A percentile compares a stretch with the other conserved stretches of the same genome.
phyloP scores from a whole-genome alignment of 2,113 vertebrate species.

The Pionites leucogaster region DNA sequence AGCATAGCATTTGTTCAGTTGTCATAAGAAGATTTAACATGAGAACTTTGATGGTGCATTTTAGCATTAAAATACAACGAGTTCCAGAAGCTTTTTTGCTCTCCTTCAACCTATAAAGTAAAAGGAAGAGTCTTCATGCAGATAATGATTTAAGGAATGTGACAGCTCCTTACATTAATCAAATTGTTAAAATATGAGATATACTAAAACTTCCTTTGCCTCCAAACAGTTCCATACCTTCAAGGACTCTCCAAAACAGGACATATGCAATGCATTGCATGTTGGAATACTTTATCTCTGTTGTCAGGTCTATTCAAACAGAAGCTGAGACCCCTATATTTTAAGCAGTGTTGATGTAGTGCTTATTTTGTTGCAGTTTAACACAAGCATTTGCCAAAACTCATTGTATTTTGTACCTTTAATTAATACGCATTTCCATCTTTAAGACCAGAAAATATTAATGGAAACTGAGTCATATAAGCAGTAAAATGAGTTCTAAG shows the following conservation, averaged over 20 bases:
- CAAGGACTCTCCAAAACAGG: neutral
- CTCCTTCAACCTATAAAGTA: neutral
- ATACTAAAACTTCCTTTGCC: neutral
- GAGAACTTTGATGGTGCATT: neutral
- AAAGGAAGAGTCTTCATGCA: neutral
- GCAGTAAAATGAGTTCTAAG: neutral
- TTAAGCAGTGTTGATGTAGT: neutral
- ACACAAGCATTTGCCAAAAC: neutral
- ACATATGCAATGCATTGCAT: rapidly evolving
- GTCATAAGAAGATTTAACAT: neutral
- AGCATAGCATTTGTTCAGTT: neutral
- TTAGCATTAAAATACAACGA: neutral
- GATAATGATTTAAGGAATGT: neutral
- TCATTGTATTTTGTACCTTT: neutral
- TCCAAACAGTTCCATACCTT: neutral
- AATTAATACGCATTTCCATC: neutral
- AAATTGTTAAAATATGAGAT: neutral
- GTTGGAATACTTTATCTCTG: neutral
- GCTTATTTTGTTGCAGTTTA: neutral
- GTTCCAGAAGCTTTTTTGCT: neutral
- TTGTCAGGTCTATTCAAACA: neutral
- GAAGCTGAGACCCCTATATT: neutral
- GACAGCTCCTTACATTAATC: neutral
- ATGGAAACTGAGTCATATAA: neutral
- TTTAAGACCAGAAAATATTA: neutral